A percentile compares a stretch with the other conserved stretches of the same genome.
Conservation (phyloP, 2,113 vertebrate genomes). For the Trichomycterus rosablanca region DNA sequence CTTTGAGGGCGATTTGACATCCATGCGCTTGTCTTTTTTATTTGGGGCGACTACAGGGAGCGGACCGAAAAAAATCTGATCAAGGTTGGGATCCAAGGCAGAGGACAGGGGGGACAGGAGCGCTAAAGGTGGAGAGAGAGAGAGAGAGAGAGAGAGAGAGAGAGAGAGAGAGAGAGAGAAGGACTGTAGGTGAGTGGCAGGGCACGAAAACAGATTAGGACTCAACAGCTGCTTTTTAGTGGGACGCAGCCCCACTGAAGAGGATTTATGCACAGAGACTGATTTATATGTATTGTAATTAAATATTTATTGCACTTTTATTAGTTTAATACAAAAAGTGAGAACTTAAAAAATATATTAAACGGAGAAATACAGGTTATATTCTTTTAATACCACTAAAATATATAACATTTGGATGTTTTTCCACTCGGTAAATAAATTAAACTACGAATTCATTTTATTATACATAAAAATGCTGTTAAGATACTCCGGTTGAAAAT, state of each 20-base stretch:
- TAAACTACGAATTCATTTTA: too few species aligned
- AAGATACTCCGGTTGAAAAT: too few species aligned
- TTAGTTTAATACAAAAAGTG: slow-evolving; percentile 39
- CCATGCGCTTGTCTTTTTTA: slow-evolving; percentile 65
- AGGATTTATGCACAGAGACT: slow-evolving; percentile 73
- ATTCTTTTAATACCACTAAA: background rate
- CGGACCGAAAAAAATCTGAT: slow-evolving; percentile 56
- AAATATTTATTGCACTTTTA: slow-evolving; percentile 73
- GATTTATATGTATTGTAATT: slow-evolving; percentile 78
- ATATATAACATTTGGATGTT: too few species aligned
- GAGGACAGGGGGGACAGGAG: background rate
- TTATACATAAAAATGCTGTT: too few species aligned
- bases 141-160: too few species aligned
- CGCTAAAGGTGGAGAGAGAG: slow-evolving; percentile 22
- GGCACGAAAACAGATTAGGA: slow-evolving; percentile 76
- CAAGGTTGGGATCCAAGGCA: slow-evolving; percentile 36
- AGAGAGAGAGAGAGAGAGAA: slow-evolving; percentile 38
- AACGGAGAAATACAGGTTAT: too few species aligned
- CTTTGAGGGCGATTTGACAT: slow-evolving; percentile 77
- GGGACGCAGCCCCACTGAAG: slow-evolving; percentile 53
- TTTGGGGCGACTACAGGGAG: slow-evolving; percentile 70
- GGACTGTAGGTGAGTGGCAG: slow-evolving; percentile 73
- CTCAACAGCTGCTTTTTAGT: slow-evolving; percentile 70
- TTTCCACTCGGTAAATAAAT: too few species aligned
- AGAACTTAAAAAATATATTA: too few species aligned